These are phyloP conservation scores for Scomber japonicus DNA, from an alignment of 2,113 vertebrate species.

Conservation along the genomic window DNA sequence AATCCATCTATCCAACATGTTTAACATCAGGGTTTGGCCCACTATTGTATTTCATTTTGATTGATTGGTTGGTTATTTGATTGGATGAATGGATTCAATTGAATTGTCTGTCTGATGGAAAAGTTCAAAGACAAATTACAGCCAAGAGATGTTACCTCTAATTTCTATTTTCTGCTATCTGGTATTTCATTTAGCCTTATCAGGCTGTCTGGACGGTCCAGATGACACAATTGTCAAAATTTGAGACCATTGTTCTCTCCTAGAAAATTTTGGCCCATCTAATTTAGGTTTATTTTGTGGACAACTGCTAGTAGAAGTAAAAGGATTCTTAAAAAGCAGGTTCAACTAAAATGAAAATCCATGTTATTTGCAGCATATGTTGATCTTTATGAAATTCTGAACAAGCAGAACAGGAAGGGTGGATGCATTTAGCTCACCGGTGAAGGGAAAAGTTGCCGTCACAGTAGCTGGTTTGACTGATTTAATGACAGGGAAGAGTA, in stretches of 20 bases:
- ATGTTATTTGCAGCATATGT: too few species aligned
- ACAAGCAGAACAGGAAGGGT: neutral
- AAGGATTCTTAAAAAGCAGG: too few species aligned
- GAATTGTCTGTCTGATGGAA: slow-evolving; percentile 1
- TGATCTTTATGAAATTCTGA: too few species aligned
- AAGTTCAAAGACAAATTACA: neutral
- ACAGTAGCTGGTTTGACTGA: slow-evolving; percentile 17
- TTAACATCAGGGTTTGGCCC: neutral
- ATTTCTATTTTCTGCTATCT: neutral
- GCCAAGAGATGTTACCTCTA: neutral
- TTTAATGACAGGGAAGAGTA: neutral
- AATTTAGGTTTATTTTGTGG: too few species aligned
- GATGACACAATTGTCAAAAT: neutral
- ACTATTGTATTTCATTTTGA: neutral
- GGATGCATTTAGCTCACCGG: slow-evolving; percentile 14
- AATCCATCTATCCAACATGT: neutral
- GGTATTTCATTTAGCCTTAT: neutral
- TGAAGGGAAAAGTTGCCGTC: slow-evolving; percentile 6
- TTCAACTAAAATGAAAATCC: too few species aligned
- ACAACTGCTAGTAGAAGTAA: too few species aligned
- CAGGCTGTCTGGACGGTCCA: neutral
- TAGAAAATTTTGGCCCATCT: too few species aligned
- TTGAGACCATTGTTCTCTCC: neutral
- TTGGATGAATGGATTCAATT: slow-evolving; percentile 10
- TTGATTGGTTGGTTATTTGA: slow-evolving; percentile 1